These are phyloP conservation scores for Sciurus vulgaris DNA, from an alignment of 2,797 vertebrate species.

Conservation along the genomic window DNA sequence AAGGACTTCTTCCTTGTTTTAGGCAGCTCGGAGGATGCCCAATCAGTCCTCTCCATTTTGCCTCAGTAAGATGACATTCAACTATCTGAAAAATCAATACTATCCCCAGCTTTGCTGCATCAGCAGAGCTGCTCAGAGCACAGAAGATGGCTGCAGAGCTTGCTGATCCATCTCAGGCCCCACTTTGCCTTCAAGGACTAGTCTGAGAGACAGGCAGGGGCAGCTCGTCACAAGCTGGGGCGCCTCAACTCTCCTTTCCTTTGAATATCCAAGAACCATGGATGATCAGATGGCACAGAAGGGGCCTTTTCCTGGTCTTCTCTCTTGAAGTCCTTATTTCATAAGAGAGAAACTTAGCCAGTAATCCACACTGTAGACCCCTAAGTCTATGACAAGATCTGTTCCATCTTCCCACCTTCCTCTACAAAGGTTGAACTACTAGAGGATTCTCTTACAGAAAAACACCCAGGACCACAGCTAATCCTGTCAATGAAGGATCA, in stretches of 20 bases:
- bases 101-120: constrained; percentile 8
- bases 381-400: not conserved
- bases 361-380: not conserved
- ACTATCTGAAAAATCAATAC: constrained; percentile 60
- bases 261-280: not conserved
- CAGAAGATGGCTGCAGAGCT: not conserved
- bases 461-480: not conserved
- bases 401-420: not conserved
- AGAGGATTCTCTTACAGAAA: not conserved
- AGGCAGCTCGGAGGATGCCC: constrained; percentile 8
- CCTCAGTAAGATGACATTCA: constrained; percentile 53
- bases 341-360: not conserved
- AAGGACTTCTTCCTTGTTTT: not conserved
- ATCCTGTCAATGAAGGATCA: not conserved
- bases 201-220: not conserved
- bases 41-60: constrained; percentile 17
- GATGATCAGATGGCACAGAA: not conserved
- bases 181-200: not conserved
- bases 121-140: not conserved
- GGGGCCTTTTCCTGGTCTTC: not conserved
- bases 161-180: not conserved
- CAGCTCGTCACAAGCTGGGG: no score
- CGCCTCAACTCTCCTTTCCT: not conserved
- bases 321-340: not conserved
- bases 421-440: not conserved